Conservation (phyloP, 2,888 invertebrate species). For the Ditylenchus weischeri region DNA sequence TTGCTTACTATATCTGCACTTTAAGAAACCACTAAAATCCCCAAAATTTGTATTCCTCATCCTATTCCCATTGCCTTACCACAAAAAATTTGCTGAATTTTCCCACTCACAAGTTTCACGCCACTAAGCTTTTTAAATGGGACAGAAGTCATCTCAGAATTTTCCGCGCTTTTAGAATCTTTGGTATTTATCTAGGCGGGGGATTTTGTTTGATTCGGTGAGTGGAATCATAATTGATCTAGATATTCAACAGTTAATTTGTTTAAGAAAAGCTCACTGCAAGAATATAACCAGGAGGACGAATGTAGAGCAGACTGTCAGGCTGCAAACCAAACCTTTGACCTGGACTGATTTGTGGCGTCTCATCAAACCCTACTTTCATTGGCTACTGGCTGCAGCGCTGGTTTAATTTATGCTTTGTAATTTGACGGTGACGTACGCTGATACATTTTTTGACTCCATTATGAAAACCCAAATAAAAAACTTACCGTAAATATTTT, state of each 20-base stretch:
- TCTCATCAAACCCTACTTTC: conserved; percentile 46
- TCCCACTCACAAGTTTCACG: background rate
- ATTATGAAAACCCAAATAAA: too few relatives aligned
- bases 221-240: background rate
- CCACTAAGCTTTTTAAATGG: background rate
- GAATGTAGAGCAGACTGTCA: background rate
- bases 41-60: too few relatives aligned
- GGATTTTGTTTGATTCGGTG: conserved; percentile 11
- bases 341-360: conserved; percentile 42
- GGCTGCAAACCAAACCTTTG: conserved; percentile 1
- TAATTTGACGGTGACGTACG: too few relatives aligned
- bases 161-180: background rate
- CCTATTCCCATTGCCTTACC: too few relatives aligned
- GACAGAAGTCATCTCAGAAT: background rate
- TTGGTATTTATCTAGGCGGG: background rate
- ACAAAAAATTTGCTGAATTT: too few relatives aligned
- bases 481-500: too few relatives aligned
- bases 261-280: conserved; percentile 19
- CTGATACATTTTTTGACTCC: too few relatives aligned
- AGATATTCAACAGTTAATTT: background rate
- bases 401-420: conserved; percentile 29
- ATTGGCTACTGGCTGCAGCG: conserved; percentile 49
- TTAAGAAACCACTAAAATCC: too few relatives aligned
- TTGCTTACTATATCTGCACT: too few relatives aligned
- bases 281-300: conserved; percentile 10